Conservation (phyloP, 2,797 vertebrate species). For the Halcyon badia region DNA sequence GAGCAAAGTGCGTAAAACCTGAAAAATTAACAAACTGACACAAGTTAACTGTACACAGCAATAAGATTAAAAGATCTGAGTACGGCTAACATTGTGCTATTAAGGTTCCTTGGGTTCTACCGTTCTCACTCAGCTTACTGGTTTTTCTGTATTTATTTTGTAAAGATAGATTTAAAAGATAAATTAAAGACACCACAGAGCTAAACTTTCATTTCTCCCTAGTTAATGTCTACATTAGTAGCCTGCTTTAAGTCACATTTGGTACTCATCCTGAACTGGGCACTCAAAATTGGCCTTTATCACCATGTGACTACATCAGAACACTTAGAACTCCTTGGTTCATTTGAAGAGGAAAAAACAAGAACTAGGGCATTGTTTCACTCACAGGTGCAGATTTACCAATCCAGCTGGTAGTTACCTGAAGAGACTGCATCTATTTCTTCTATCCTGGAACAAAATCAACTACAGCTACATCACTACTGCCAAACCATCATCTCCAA, state of each 20-base stretch:
- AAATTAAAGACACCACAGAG: background rate
- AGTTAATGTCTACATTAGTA: background rate
- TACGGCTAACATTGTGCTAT: background rate
- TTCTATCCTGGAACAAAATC: background rate
- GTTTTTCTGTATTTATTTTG: background rate
- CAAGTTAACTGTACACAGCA: background rate
- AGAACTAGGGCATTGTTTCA: background rate
- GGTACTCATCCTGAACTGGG: background rate
- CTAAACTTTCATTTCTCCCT: background rate
- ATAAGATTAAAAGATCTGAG: background rate
- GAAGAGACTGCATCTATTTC: background rate
- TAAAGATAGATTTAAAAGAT: background rate
- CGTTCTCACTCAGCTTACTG: background rate
- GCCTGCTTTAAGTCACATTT: background rate
- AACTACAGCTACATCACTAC: background rate
- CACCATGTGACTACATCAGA: fast-evolving
- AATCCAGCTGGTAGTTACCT: background rate
- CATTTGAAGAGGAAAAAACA: background rate
- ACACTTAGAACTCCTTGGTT: background rate
- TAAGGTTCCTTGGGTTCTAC: background rate
- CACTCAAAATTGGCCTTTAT: background rate
- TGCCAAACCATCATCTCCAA: background rate
- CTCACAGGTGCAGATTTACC: background rate
- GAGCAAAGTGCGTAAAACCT: background rate
- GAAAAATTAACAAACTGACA: background rate